These are phyloP conservation scores for Gymnoscelis rufifasciata DNA, from an alignment of 2,888 invertebrate species.

Conservation along the genomic window DNA sequence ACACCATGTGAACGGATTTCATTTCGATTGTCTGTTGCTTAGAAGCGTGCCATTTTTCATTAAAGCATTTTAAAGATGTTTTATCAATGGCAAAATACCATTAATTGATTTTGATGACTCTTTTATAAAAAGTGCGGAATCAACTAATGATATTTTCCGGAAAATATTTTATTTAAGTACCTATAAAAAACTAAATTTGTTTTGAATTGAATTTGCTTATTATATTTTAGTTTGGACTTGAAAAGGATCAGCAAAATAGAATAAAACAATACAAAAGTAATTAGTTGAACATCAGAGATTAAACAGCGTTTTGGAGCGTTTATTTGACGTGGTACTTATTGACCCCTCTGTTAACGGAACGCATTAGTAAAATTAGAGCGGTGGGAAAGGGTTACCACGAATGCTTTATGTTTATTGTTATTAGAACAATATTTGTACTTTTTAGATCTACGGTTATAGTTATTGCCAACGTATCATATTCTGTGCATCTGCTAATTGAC, in stretches of 20 bases:
- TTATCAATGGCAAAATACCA: too few relatives aligned
- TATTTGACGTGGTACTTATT: constrained; percentile 62
- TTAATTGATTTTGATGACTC: too few relatives aligned
- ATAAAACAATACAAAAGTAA: constrained; percentile 42
- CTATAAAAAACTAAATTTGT: too few relatives aligned
- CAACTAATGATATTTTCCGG: too few relatives aligned
- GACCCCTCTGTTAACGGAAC: constrained; percentile 60
- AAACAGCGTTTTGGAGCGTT: constrained; percentile 61
- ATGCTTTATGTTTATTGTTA: constrained; percentile 75
- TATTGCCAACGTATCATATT: constrained; percentile 53
- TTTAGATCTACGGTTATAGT: constrained; percentile 70
- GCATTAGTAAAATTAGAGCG: constrained; percentile 78
- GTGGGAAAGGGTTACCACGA: constrained; percentile 74
- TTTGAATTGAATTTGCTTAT: too few relatives aligned
- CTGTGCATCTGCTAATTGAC: constrained; percentile 34
- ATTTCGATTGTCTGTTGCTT: constrained; percentile 40
- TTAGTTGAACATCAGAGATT: constrained; percentile 58
- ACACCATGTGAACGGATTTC: constrained; percentile 70
- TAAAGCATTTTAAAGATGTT: constrained; percentile 16
- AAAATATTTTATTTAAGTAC: too few relatives aligned
- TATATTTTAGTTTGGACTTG: too few relatives aligned
- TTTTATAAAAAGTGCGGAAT: too few relatives aligned
- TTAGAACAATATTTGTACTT: constrained; percentile 77
- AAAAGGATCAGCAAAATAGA: too few relatives aligned
- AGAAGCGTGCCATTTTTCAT: constrained; percentile 42